phyloP scores from a whole-genome alignment of 2,113 vertebrate species.

The Zosterops borbonicus region DNA sequence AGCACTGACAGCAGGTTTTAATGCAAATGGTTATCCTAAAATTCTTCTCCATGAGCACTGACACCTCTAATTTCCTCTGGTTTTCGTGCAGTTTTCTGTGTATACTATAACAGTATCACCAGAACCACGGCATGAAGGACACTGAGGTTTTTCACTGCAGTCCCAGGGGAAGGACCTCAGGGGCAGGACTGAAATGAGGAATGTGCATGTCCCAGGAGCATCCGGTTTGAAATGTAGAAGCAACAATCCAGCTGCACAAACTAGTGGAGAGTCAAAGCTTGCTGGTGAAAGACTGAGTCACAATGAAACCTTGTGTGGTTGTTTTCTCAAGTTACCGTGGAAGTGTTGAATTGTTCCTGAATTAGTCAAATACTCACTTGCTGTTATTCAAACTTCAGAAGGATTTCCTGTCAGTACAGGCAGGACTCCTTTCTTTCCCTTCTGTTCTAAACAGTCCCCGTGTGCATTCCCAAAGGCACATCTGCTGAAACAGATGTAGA shows the following conservation, averaged over 20 bases:
- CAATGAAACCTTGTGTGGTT: neutral
- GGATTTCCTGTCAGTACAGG: neutral
- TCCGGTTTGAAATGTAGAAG: neutral
- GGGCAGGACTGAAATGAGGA: neutral
- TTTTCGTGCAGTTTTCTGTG: neutral
- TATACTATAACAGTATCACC: accelerated
- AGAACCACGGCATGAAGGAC: neutral
- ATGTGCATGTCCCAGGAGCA: accelerated
- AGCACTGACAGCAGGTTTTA: neutral
- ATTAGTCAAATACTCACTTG: neutral
- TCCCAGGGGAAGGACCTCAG: neutral
- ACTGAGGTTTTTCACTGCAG: neutral
- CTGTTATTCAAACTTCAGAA: neutral
- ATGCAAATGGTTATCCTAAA: neutral
- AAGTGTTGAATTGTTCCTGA: neutral
- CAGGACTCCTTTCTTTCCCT: neutral
- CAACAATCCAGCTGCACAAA: neutral
- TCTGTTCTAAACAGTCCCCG: neutral
- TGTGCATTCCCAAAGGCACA: neutral
- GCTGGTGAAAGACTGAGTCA: neutral
- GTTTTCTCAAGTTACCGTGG: neutral
- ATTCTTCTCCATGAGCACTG: neutral
- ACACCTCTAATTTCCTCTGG: neutral
- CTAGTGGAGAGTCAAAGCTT: neutral
- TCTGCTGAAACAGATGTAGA: neutral